phyloP scores from a whole-genome alignment of 64 coral and sea anemone genomes.

The Anthopleura sola region DNA sequence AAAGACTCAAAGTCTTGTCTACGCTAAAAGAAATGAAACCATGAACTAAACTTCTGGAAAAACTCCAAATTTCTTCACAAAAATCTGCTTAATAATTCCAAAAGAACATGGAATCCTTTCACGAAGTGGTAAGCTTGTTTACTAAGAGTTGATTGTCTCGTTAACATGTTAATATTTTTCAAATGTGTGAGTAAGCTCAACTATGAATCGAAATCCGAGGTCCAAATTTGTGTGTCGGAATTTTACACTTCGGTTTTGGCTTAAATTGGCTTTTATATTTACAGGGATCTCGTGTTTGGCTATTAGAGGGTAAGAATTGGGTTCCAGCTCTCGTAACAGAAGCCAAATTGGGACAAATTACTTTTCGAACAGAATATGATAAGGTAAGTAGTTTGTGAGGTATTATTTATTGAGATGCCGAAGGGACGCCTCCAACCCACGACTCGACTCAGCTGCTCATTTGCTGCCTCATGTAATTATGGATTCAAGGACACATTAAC shows the following conservation, averaged over 20 bases:
- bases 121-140: slow-evolving; percentile 71
- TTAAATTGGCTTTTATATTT: neutral
- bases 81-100: neutral
- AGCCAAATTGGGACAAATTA: slow-evolving; percentile 60
- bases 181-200: neutral
- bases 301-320: slow-evolving; percentile 92
- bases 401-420: neutral
- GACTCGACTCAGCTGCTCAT: neutral
- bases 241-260: slow-evolving; percentile 13
- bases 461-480: neutral
- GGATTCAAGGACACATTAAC: neutral
- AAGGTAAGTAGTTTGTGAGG: slow-evolving; percentile 46
- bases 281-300: slow-evolving; percentile 85
- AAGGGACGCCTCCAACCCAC: neutral
- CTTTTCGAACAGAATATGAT: slow-evolving; percentile 81
- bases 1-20: neutral
- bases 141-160: slow-evolving; percentile 5
- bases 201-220: neutral
- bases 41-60: neutral
- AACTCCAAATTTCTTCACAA: neutral
- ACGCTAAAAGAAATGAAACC: neutral
- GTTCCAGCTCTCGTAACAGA: slow-evolving; percentile 76
- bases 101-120: slow-evolving; percentile 80
- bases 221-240: slow-evolving; percentile 57
- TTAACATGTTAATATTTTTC: slow-evolving; percentile 3